phyloP scores from a whole-genome alignment of 1,140 invertebrate genomes.

The Drosophila cardini region DNA sequence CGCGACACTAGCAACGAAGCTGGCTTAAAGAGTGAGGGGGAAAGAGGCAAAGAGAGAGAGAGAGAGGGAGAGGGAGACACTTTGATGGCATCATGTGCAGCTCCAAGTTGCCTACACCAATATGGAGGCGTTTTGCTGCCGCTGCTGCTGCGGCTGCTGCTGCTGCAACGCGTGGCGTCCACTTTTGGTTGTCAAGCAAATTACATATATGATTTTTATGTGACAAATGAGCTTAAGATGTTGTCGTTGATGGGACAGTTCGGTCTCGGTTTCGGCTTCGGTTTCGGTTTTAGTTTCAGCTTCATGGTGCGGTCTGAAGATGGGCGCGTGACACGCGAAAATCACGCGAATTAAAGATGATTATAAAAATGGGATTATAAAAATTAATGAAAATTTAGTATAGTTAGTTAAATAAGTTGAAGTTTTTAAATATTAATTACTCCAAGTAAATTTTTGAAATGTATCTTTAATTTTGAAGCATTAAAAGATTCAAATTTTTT shows the following conservation, averaged over 20 bases:
- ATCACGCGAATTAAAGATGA: no score
- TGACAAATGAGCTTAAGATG: constrained; percentile 82
- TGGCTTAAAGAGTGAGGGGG: constrained; percentile 6
- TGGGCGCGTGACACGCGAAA: constrained; percentile 38
- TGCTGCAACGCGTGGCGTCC: constrained; percentile 74
- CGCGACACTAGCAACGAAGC: constrained; percentile 37
- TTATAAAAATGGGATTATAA: no score
- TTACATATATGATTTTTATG: constrained; percentile 83
- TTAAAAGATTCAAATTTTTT: no score
- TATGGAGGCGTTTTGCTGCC: constrained; percentile 76
- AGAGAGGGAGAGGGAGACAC: constrained; percentile 3
- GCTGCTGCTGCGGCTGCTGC: constrained; percentile 45
- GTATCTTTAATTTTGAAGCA: no score
- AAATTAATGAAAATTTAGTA: background rate
- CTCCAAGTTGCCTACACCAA: constrained; percentile 60
- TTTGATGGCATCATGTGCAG: constrained; percentile 19
- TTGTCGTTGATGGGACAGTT: constrained; percentile 70
- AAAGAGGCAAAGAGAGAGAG: constrained; percentile 5
- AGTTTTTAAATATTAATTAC: no score
- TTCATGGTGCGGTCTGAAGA: constrained; percentile 12
- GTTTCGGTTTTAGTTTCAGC: constrained; percentile 21
- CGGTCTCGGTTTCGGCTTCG: constrained; percentile 25
- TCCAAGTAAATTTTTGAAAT: no score
- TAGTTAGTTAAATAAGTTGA: no score
- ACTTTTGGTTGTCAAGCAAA: constrained; percentile 82